Evolutionary conservation across 1,140 invertebrate genomes (phyloP).

Genomic region (Hycleus cichorii): DNA sequence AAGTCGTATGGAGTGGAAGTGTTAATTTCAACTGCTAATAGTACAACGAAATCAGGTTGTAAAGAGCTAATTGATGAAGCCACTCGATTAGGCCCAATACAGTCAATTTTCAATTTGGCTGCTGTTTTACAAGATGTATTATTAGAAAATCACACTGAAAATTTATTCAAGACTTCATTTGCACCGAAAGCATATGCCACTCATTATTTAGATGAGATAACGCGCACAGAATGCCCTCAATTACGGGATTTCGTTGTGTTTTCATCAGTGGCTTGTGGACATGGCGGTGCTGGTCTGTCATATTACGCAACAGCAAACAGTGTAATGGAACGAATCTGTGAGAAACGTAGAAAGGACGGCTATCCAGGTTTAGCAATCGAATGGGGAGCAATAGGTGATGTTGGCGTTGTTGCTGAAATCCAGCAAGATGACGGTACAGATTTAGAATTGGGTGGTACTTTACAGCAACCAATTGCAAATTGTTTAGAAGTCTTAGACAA

Average conservation of each 20-base stretch:
- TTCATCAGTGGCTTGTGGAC: slow-evolving; percentile 80
- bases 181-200: slow-evolving; percentile 45
- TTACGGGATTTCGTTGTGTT: slow-evolving; percentile 60
- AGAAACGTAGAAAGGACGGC: slow-evolving; percentile 48
- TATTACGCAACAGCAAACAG: slow-evolving; percentile 77
- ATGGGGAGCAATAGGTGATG: slow-evolving; percentile 63
- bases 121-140: slow-evolving; percentile 53
- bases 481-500: slow-evolving; percentile 62
- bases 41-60: slow-evolving; percentile 44
- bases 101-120: slow-evolving; percentile 72
- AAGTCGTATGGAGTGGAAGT: slow-evolving; percentile 48
- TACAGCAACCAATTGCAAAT: slow-evolving; percentile 76
- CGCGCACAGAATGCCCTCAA: slow-evolving; percentile 42
- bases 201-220: slow-evolving; percentile 43
- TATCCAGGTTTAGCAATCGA: slow-evolving; percentile 50
- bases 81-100: slow-evolving; percentile 53
- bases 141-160: slow-evolving; percentile 74
- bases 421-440: slow-evolving; percentile 68
- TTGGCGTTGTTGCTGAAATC: slow-evolving; percentile 68
- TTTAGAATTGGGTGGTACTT: slow-evolving; percentile 65
- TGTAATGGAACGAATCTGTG: slow-evolving; percentile 64
- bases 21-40: slow-evolving; percentile 44
- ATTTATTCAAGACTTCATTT: slow-evolving; percentile 41
- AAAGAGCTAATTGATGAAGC: slow-evolving; percentile 53
- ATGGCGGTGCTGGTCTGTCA: slow-evolving; percentile 80